Evolutionary conservation across 2,113 vertebrate genomes (phyloP).

Genomic region (Gobius niger): DNA sequence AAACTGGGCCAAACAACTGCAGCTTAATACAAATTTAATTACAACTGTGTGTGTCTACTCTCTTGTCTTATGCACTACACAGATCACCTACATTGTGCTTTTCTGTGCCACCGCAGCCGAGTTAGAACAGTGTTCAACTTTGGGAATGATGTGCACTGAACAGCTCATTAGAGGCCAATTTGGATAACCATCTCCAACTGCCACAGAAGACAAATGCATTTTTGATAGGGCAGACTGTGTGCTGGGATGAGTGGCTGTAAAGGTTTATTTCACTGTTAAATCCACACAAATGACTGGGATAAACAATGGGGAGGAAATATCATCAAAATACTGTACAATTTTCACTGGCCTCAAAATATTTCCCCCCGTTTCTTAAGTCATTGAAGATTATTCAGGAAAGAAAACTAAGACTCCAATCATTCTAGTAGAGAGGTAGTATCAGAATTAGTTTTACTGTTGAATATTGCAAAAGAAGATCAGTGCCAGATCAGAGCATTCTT

Average conservation of each 20-base stretch:
- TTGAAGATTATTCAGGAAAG: too few species aligned
- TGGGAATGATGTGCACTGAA: neutral
- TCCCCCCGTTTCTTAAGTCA: too few species aligned
- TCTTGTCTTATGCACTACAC: neutral
- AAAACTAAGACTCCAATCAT: too few species aligned
- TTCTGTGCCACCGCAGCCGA: neutral
- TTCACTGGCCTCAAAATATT: too few species aligned
- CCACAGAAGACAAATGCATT: neutral
- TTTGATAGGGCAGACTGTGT: neutral
- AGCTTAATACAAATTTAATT: conserved; percentile 62
- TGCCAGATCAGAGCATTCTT: too few species aligned
- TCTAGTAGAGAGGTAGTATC: too few species aligned
- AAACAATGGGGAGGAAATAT: neutral
- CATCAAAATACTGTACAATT: neutral
- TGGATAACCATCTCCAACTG: neutral
- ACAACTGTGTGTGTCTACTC: conserved; percentile 45
- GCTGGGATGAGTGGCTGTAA: neutral
- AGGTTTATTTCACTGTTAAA: too few species aligned
- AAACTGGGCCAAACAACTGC: conserved; percentile 68
- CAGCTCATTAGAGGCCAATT: neutral
- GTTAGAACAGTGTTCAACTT: neutral
- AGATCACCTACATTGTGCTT: conserved; percentile 12
- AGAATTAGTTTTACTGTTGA: too few species aligned
- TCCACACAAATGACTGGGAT: too few species aligned
- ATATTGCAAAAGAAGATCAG: too few species aligned